These are phyloP conservation scores for Penaeus vannamei DNA, from an alignment of 1,140 invertebrate species.

Conservation along the genomic window DNA sequence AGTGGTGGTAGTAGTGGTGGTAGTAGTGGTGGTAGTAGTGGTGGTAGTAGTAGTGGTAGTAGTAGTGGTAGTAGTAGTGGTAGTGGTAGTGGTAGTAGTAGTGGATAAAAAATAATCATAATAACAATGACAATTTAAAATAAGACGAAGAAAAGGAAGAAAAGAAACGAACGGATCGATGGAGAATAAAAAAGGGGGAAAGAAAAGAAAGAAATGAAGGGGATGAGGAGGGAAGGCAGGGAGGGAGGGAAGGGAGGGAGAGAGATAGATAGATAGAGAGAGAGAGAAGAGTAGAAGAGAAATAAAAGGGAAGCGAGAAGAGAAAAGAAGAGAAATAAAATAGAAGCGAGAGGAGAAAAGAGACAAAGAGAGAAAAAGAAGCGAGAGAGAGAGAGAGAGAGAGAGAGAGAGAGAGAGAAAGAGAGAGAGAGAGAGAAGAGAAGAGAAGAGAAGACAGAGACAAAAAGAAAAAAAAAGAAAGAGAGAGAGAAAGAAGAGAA, in stretches of 20 bases:
- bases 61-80: no score
- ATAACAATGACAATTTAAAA: no score
- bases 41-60: no score
- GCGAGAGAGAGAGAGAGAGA: constrained; percentile 25
- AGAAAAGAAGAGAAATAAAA: neutral
- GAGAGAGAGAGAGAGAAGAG: neutral
- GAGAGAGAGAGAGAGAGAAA: constrained; percentile 18
- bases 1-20: no score
- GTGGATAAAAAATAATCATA: no score
- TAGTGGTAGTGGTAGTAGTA: no score
- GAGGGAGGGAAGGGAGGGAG: neutral
- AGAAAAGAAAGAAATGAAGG: neutral
- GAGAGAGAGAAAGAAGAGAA: constrained; percentile 32
- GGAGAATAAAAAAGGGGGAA: neutral
- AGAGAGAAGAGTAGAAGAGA: neutral
- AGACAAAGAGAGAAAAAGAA: neutral
- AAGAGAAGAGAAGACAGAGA: neutral
- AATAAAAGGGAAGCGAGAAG: neutral
- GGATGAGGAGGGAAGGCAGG: neutral
- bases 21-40: no score
- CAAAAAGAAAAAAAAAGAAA: constrained; percentile 28
- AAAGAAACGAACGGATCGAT: neutral
- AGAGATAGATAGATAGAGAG: neutral
- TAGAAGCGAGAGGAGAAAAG: no score
- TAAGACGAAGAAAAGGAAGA: no score